Evolutionary conservation across 2,113 vertebrate genomes (phyloP), one percentile per base, ranked within the genome.

Genomic region (Albula goreensis): DNA sequence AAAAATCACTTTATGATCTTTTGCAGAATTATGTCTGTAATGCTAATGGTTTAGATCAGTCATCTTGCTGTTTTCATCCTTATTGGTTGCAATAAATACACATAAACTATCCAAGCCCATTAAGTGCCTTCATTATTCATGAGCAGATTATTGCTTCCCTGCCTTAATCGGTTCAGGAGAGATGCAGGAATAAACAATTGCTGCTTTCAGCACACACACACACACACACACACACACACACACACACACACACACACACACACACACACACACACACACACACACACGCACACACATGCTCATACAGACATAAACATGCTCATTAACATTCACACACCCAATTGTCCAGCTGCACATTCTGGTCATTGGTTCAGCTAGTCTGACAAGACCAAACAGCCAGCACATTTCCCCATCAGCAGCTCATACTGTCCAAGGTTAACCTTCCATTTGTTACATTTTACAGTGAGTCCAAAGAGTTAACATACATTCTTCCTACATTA

Each of bases 41-140:
- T 53, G 80, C 77, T 66, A 78, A 84, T 87, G 82, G 82, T 50
- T 63, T 49, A 50, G 31, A 50, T 78, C n/a, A 60, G 70, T 57
- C 17, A 60, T 86, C 31, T 83, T 57, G 66, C 31, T 51, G 53
- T 83, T 77, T 41, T 83, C 48, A 31, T 51, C n/a, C 77, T 83
- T 41, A 80, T 50, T 70, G 74, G 57, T 70, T 56, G 63, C 79
- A 87, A 87, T 83, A 87, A 87, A 84, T 80, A 87, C 77, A 83
- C 82, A 87, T 83, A 84, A n/a, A 41, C 91, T 91, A 88, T 85
- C 90, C 87, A 81, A 93, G 87, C 89, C 93, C 93, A 95, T 94
- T 95, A 93, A 91, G 88, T 87, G 70, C 86, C 93, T 95, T 90
- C 87, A 94, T 95, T 93, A 95, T 95, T 94, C 91, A 95, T 94